Percentiles rank a stretch among this genome's conserved stretches.
Conservation (phyloP, 2,888 invertebrate species). For the Trichogramma dendrolimi region DNA sequence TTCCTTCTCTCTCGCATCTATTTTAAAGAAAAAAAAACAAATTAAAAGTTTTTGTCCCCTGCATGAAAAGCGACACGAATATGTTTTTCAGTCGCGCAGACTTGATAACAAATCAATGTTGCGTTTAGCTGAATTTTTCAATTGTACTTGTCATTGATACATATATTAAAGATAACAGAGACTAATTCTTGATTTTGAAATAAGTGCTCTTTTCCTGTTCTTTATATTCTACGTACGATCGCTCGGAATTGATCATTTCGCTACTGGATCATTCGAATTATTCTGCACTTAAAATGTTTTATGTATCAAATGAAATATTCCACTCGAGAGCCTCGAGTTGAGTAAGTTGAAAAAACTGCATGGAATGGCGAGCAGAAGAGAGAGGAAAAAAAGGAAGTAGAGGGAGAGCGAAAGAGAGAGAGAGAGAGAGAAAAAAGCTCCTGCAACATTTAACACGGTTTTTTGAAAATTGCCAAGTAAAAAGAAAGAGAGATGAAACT, state of each 20-base stretch:
- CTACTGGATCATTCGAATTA: not conserved
- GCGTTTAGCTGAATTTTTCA: constrained; percentile 3
- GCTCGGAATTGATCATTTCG: not conserved
- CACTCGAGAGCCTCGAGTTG: not conserved
- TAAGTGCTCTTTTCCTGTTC: not conserved
- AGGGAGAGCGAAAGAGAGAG: not conserved
- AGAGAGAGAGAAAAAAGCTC: not conserved
- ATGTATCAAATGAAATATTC: not conserved
- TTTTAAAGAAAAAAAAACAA: not conserved
- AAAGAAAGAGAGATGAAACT: no score
- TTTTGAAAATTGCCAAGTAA: no score
- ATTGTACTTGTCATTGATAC: constrained; percentile 1
- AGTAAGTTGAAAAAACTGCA: no score
- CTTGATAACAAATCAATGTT: not conserved
- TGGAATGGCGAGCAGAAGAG: no score
- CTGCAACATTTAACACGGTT: no score
- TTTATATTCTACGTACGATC: not conserved
- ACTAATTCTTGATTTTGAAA: constrained; percentile 1
- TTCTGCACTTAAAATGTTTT: not conserved
- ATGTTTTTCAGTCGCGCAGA: not conserved
- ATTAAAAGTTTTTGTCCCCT: no score
- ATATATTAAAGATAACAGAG: not conserved
- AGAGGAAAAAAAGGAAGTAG: not conserved
- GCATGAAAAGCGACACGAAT: not conserved
- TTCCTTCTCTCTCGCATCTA: not conserved